Conservation (phyloP, 2,888 invertebrate genomes). For the Drosophila fulvimacula region DNA sequence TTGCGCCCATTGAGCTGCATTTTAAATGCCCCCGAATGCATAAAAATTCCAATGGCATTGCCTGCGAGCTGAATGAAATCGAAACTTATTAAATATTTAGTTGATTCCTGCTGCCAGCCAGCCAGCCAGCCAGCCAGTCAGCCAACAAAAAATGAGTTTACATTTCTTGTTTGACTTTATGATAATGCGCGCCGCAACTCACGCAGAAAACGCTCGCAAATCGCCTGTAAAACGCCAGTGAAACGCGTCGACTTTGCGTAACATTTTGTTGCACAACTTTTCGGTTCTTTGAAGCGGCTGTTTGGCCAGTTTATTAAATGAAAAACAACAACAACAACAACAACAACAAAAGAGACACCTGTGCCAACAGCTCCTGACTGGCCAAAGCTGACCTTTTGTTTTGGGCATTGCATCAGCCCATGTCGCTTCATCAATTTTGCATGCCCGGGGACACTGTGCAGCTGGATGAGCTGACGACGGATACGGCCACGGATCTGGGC, state of each 20-base stretch:
- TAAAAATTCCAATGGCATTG: constrained; percentile 56
- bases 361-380: constrained; percentile 14
- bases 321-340: neutral
- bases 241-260: constrained; percentile 19
- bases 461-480: constrained; percentile 27
- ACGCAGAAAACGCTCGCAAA: constrained; percentile 26
- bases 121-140: constrained; percentile 5
- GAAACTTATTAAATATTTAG: constrained; percentile 85
- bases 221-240: constrained; percentile 12
- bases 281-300: constrained; percentile 23
- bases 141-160: constrained; percentile 71
- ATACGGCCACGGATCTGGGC: constrained; percentile 28
- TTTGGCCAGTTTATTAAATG: constrained; percentile 34
- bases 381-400: constrained; percentile 55
- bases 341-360: constrained; percentile 20
- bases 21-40: constrained; percentile 75
- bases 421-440: constrained; percentile 64
- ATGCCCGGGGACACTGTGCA: constrained; percentile 41
- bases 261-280: constrained; percentile 37
- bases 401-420: constrained; percentile 38
- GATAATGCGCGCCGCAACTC: constrained; percentile 68
- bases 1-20: constrained; percentile 74
- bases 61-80: constrained; percentile 73
- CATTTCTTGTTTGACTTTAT: constrained; percentile 81
- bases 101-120: constrained; percentile 37